Conservation (phyloP, 1,140 invertebrate species). For the Argopecten irradians region DNA sequence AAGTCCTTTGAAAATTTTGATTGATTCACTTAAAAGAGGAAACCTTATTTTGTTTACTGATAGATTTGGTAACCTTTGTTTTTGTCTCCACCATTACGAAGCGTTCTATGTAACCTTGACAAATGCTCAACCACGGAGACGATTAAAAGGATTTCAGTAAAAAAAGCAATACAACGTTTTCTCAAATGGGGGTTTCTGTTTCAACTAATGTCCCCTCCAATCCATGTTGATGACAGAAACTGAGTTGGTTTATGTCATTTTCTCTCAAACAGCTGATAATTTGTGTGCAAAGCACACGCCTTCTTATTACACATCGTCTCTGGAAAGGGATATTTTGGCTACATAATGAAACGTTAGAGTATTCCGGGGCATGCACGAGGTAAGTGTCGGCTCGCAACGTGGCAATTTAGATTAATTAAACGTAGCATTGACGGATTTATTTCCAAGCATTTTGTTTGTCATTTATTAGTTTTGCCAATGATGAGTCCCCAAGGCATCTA, state of each 20-base stretch:
- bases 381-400: neutral
- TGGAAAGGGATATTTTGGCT: neutral
- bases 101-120: too few relatives aligned
- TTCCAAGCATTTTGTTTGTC: neutral
- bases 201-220: neutral
- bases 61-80: too few relatives aligned
- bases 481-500: neutral
- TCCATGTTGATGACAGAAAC: neutral
- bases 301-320: neutral
- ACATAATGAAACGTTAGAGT: slow-evolving; percentile 8
- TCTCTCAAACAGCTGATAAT: neutral
- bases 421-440: neutral
- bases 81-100: too few relatives aligned
- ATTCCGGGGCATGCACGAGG: neutral
- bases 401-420: neutral
- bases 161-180: neutral
- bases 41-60: too few relatives aligned
- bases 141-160: too few relatives aligned
- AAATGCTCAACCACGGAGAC: too few relatives aligned
- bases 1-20: too few relatives aligned
- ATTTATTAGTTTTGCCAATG: neutral
- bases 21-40: too few relatives aligned
- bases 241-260: neutral
- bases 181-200: neutral
- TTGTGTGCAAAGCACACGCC: neutral